Percentiles rank a stretch among this genome's conserved stretches.
These are phyloP conservation scores for Dusona sp. DNA, from an alignment of 2,888 invertebrate species.

Conservation along the genomic window DNA sequence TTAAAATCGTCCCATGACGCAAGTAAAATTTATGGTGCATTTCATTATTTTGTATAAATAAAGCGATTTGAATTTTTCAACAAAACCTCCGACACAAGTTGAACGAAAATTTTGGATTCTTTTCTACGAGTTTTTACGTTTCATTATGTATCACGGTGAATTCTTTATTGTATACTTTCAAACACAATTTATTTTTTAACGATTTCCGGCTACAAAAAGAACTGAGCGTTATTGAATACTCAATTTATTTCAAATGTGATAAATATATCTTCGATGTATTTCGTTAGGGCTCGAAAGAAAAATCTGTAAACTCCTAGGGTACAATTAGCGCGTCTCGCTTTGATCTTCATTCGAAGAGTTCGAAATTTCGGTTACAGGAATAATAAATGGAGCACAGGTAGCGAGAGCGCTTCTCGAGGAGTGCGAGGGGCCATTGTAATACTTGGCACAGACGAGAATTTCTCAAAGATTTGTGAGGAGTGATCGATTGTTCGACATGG, in stretches of 20 bases:
- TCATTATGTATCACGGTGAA: too few relatives aligned
- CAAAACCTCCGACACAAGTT: too few relatives aligned
- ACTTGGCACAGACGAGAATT: conserved; percentile 41
- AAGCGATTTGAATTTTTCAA: too few relatives aligned
- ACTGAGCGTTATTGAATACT: background rate
- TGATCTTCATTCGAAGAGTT: conserved; percentile 59
- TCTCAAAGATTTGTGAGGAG: conserved; percentile 55
- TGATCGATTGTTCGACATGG: conserved; percentile 78
- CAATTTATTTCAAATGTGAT: conserved; percentile 9
- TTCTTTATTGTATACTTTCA: background rate
- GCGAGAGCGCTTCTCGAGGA: conserved; percentile 20
- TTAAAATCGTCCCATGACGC: too few relatives aligned
- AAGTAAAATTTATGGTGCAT: too few relatives aligned
- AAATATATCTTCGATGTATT: conserved; percentile 28
- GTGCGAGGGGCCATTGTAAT: conserved; percentile 34
- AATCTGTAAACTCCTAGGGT: conserved; percentile 34
- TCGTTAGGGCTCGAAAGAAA: conserved; percentile 12
- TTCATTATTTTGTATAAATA: too few relatives aligned
- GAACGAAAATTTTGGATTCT: too few relatives aligned
- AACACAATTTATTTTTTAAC: background rate
- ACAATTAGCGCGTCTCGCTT: conserved; percentile 65
- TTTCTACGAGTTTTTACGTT: too few relatives aligned
- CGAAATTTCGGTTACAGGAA: conserved; percentile 53
- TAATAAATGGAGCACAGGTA: conserved; percentile 70
- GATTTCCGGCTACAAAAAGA: background rate